These are phyloP conservation scores for Rhodophaea formosa DNA, from an alignment of 2,888 invertebrate genomes.

Conservation along the genomic window DNA sequence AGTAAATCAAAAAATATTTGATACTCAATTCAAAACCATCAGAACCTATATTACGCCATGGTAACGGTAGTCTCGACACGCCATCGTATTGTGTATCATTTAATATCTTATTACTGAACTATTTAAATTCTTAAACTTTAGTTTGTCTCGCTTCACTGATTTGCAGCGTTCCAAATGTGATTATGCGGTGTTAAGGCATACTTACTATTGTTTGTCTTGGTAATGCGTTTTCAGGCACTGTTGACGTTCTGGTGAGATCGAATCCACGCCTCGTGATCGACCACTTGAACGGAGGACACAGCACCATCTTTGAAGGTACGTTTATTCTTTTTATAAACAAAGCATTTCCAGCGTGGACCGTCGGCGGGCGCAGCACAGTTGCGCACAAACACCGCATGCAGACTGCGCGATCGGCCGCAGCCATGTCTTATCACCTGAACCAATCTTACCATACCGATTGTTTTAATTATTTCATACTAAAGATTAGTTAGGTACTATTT, in stretches of 20 bases:
- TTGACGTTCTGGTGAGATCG: slow-evolving; percentile 49
- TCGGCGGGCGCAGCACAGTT: slow-evolving; percentile 39
- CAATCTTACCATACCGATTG: slow-evolving; percentile 74
- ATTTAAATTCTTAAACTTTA: too few relatives aligned
- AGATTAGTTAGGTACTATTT: slow-evolving; percentile 67
- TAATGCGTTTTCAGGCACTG: slow-evolving; percentile 30
- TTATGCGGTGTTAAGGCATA: slow-evolving; percentile 27
- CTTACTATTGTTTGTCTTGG: slow-evolving; percentile 70
- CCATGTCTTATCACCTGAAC: slow-evolving; percentile 67
- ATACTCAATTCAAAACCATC: too few relatives aligned
- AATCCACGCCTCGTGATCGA: slow-evolving; percentile 64
- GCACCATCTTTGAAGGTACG: slow-evolving; percentile 52
- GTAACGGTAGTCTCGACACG: too few relatives aligned
- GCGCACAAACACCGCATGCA: slow-evolving; percentile 63
- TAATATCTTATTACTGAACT: too few relatives aligned
- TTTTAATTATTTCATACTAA: slow-evolving; percentile 77
- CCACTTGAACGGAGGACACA: slow-evolving; percentile 73
- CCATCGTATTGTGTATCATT: too few relatives aligned
- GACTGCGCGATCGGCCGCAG: slow-evolving; percentile 57
- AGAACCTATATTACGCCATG: too few relatives aligned
- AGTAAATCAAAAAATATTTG: too few relatives aligned
- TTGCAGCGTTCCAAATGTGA: not conserved
- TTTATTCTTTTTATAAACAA: slow-evolving; percentile 15
- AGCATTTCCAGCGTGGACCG: not conserved
- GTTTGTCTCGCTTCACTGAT: not conserved